Evolutionary conservation across 2,888 invertebrate species (phyloP).

Genomic region (Habroteleia sp.): DNA sequence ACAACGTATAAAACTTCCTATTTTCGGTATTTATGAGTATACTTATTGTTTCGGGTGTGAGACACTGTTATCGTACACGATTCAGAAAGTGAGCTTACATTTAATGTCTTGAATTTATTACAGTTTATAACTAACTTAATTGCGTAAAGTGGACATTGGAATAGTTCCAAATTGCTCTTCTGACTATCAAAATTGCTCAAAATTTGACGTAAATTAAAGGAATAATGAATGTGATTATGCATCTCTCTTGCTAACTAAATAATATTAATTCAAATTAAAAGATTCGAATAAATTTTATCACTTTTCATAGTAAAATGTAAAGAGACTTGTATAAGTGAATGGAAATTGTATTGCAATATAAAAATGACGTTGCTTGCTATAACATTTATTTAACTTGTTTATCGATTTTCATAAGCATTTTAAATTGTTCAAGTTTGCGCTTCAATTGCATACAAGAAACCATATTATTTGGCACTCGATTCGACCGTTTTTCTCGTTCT

Average conservation of each 20-base stretch:
- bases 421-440: constrained; percentile 13
- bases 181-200: too few species aligned
- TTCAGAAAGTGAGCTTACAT: constrained; percentile 1
- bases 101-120: constrained; percentile 5
- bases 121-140: constrained; percentile 10
- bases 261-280: too few species aligned
- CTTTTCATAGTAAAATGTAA: too few species aligned
- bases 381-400: constrained; percentile 17
- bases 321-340: too few species aligned
- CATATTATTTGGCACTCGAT: constrained; percentile 14
- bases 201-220: too few species aligned
- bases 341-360: too few species aligned
- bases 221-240: too few species aligned
- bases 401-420: constrained; percentile 25
- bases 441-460: constrained; percentile 23
- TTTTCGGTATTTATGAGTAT: constrained; percentile 43
- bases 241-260: too few species aligned
- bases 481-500: not conserved
- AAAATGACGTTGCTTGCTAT: too few species aligned
- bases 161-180: too few species aligned
- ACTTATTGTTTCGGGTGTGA: constrained; percentile 36
- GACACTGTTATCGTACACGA: constrained; percentile 11
- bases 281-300: too few species aligned
- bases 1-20: constrained; percentile 24
- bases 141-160: not conserved